Percentiles rank a stretch among this genome's conserved stretches.
phyloP scores from a whole-genome alignment of 2,113 vertebrate species.

The Arvicanthis niloticus region DNA sequence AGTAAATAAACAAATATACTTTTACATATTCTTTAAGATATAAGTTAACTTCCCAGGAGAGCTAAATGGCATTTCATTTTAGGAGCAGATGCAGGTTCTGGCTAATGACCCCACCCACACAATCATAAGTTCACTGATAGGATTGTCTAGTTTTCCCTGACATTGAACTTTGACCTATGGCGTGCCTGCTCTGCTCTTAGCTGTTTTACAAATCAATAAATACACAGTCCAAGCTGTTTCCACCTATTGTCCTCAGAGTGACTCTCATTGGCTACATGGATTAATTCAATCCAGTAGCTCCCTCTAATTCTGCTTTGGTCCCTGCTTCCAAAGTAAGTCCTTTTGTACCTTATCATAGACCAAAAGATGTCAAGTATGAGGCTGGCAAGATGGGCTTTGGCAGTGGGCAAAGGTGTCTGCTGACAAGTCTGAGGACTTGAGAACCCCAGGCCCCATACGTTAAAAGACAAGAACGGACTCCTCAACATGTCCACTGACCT shows the following conservation, averaged over 20 bases:
- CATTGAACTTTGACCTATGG: conserved; percentile 71
- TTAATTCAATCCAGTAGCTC: not conserved
- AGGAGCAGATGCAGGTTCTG: conserved; percentile 61
- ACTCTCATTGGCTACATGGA: conserved; percentile 18
- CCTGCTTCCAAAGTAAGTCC: not conserved
- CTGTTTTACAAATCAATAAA: conserved; percentile 63
- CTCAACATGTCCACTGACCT: not conserved
- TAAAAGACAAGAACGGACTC: not conserved
- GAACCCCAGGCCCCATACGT: no score
- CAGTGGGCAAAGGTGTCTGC: not conserved
- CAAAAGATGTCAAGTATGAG: not conserved
- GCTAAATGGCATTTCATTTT: conserved; percentile 57
- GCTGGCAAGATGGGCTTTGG: not conserved
- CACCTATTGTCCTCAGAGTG: not conserved
- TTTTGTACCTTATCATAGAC: not conserved
- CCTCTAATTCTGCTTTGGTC: not conserved
- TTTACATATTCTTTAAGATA: conserved; percentile 55
- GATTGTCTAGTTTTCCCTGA: conserved; percentile 8
- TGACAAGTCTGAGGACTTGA: not conserved
- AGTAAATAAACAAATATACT: not conserved
- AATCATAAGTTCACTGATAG: conserved; percentile 33
- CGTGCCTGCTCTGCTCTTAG: conserved; percentile 48
- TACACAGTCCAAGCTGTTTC: conserved; percentile 59
- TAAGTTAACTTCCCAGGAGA: conserved; percentile 44
- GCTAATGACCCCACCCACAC: conserved; percentile 26